Percentiles rank a stretch among this genome's conserved stretches.
Evolutionary conservation across 2,113 vertebrate species (phyloP).

Genomic region (Chloropsis hardwickii): DNA sequence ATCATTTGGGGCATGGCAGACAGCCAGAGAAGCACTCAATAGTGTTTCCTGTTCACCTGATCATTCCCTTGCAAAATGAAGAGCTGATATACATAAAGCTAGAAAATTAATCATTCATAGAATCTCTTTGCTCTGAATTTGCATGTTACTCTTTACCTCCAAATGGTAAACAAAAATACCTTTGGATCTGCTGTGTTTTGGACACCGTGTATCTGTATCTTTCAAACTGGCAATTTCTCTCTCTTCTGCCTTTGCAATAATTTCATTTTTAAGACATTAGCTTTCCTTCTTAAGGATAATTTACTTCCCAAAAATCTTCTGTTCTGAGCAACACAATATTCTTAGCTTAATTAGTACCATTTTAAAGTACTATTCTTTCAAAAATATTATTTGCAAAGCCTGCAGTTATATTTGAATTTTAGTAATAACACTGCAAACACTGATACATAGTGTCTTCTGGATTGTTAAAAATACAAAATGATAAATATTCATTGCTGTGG

Average conservation of each 20-base stretch:
- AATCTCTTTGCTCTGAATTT: not conserved
- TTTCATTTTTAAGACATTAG: not conserved
- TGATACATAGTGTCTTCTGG: not conserved
- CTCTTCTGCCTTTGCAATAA: not conserved
- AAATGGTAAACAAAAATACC: not conserved
- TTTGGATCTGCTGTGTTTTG: not conserved
- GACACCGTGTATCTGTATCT: not conserved
- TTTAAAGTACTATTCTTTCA: not conserved
- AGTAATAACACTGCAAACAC: not conserved
- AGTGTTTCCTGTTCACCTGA: slow-evolving; percentile 17
- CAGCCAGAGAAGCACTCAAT: slow-evolving; percentile 23
- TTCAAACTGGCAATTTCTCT: not conserved
- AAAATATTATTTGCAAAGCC: not conserved
- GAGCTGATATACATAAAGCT: not conserved
- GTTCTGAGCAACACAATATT: not conserved
- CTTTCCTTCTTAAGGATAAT: not conserved
- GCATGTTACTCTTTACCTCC: not conserved
- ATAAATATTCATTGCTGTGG: not conserved
- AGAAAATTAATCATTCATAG: not conserved
- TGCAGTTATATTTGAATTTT: not conserved
- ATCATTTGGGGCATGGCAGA: not conserved
- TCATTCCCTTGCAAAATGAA: not conserved
- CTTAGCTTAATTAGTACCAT: not conserved
- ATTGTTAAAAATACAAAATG: not conserved
- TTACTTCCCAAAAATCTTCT: not conserved